These are phyloP conservation scores for Drosophila ustulata DNA, from an alignment of 2,888 invertebrate genomes.

Conservation along the genomic window DNA sequence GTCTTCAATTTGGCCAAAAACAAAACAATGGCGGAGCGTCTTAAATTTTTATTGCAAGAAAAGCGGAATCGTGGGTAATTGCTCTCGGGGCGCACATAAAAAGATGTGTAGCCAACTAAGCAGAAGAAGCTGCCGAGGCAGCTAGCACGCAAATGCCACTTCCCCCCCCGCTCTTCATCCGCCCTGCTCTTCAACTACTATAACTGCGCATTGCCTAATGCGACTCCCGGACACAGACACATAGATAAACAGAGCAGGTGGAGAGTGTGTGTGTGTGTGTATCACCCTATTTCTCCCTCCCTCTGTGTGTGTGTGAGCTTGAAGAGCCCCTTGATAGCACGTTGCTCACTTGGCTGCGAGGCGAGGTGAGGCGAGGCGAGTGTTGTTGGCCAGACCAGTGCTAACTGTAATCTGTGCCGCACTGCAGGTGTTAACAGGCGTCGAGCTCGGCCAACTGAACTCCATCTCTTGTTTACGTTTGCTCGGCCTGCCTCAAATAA, in stretches of 20 bases:
- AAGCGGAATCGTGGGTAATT: slow-evolving; percentile 75
- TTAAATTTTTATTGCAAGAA: slow-evolving; percentile 78
- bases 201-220: slow-evolving; percentile 47
- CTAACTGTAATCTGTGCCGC: slow-evolving; percentile 60
- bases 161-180: background rate
- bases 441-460: slow-evolving; percentile 19
- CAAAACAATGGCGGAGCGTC: slow-evolving; percentile 45
- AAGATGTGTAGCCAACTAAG: slow-evolving; percentile 77
- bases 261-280: slow-evolving; percentile 19
- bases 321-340: slow-evolving; percentile 75
- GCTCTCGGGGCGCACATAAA: slow-evolving; percentile 74
- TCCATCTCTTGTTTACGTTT: slow-evolving; percentile 29
- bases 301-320: slow-evolving; percentile 37
- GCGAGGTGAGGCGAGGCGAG: slow-evolving; percentile 1
- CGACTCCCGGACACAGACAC: slow-evolving; percentile 12
- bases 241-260: slow-evolving; percentile 44
- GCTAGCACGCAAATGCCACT: slow-evolving; percentile 44
- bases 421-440: slow-evolving; percentile 67
- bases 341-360: slow-evolving; percentile 49
- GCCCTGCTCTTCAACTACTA: slow-evolving; percentile 55
- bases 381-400: slow-evolving; percentile 14
- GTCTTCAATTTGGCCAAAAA: slow-evolving; percentile 62
- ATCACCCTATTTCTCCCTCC: slow-evolving; percentile 20
- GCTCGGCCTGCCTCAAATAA: slow-evolving; percentile 16
- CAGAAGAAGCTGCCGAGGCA: slow-evolving; percentile 50